Evolutionary conservation across 2,797 vertebrate species (phyloP), one percentile per base, ranked within the genome.

Genomic region (Ibycter americanus): DNA sequence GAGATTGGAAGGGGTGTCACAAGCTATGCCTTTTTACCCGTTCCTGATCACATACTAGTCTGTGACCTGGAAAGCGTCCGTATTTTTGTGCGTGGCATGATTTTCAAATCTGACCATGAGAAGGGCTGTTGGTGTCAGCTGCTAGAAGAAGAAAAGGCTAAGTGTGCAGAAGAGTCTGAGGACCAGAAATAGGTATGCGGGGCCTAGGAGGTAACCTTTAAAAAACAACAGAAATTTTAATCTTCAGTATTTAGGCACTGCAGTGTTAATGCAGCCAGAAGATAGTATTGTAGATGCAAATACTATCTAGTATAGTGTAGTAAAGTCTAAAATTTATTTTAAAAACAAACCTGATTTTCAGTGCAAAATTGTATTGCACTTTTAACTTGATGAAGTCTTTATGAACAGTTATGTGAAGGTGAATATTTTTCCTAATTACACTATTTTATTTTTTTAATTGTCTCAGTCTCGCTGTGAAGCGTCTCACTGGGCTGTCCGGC

Each of bases 121-220:
- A 99, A 99, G 94, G 98, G 98, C 18, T 99, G 99, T 96, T 99
- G 98, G 98, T 99, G 98, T 96, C 99, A 99, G 87, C 96, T 99
- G n/a, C 93, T 99, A 36, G 99, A 99, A 83, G 98, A 99, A 85
- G 98, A 99, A 78, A 98, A 98, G 95, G 99, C 98, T 27, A 99
- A 99, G 96, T 98, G 98, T 94, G 98, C 98, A 92, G 98, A 99
- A 20, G 99, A 98, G 91, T 99, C 97, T 96, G 99, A 99, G 98
- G 98, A 98, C 47, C 97, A 98, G 84, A 99, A 98, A 91, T 99
- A 99, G 18, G 97, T 98, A 51, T 96, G 98, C 12, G 98, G 99
- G 98, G 98, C 98, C 86, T 84, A 97, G 42, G 98, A 99, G 98
- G 98, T 80, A 51, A 80, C 27, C 9, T 84, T 63, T 61, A 9